Evolutionary conservation across 2,888 invertebrate genomes (phyloP), one percentile per base, ranked within the genome.

Genomic region (Drosophila cognata): DNA sequence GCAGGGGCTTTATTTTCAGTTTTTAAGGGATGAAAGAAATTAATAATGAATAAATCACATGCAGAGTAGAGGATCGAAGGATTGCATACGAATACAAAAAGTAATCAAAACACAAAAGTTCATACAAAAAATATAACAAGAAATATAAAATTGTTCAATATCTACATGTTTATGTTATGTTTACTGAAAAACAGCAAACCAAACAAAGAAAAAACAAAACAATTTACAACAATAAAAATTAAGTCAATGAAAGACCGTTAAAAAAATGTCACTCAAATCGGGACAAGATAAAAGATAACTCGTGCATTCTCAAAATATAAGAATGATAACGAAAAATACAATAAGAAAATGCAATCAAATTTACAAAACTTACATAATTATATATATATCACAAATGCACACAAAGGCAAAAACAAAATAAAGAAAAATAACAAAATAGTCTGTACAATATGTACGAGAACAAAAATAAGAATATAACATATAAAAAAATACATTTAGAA

Each of bases 331-430:
- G 61, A 71, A 65, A 64, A 65, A 72, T 79, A 84, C 83, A 88
- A 88, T 82, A 85, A 81, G 46, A 46, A 74, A 82, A 83, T 81
- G 74, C 88, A 85, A 85, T 85, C 88, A 85, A 84, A 71, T 82
- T 88, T 84, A 85, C 76, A 82, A 25, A 70, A 69, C 60, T 59
- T 62, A 76, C 21, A 38, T 18, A 28, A 38, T 38, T 38, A 51
- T 29, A 51, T 51, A 79, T 68, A 68, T 73, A 73, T 77, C 76
- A 72, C 61, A 67, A 61, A 63, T 29, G 66, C 31, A 70, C 66
- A 46, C 68, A 51, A 36, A 35, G 21, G 36, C 3, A 33, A 62
- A 48, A 61, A 31, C 18, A 4, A 5, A 48, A 31, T 8, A 46
- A 57, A 36, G 60, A 21, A 68, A 46, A 25, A 25, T 46, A 25